Evolutionary conservation across 1,140 invertebrate genomes (phyloP), one percentile per base, ranked within the genome.

Genomic region (Aradophagus sp.): DNA sequence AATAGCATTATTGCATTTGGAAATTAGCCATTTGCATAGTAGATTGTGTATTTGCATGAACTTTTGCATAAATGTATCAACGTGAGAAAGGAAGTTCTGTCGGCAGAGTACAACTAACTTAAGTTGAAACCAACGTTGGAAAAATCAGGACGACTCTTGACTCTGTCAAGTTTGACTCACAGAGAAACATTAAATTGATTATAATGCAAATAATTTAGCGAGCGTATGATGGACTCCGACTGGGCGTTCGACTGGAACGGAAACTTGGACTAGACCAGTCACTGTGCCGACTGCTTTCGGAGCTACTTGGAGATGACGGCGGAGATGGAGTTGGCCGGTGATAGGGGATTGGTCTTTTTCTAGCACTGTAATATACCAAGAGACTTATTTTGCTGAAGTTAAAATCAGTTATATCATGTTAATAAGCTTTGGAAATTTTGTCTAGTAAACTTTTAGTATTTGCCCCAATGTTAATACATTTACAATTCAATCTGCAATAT

Each of bases 291-390:
- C 87, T 86, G 76, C 89, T 91, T 76, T 89, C 90, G 61, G 87
- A 90, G 76, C 89, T 90, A 76, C 89, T 90, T 38, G 84, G 88
- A 39, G 90, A 91, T 29, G 91, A 91, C 12, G 90, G 89, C 48
- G 93, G 89, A 5, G 92, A 90, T 8, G 92, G 92, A 12, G 92
- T 91, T 45, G 92, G 92, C 73, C 94, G 89, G 74, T 95, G 92
- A 87, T 96, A 96, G 38, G 94, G 93, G 76, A 96, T 94, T 26
- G 95, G 95, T 48, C 94, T 88, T 86, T 96, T 96, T 73, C 95
- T 90, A 61, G 94, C 95, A 85, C 95, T 96, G 87, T 76, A 88
- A 89, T 76, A 31, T 5, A 5, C 8, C 20, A 23, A 23, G 20
- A 23, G 4, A 23, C 4, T 5, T 23, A 4, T 5, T 23, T 23